Evolutionary conservation across 2,797 vertebrate species (phyloP).

Genomic region (Rhynchonycteris naso): DNA sequence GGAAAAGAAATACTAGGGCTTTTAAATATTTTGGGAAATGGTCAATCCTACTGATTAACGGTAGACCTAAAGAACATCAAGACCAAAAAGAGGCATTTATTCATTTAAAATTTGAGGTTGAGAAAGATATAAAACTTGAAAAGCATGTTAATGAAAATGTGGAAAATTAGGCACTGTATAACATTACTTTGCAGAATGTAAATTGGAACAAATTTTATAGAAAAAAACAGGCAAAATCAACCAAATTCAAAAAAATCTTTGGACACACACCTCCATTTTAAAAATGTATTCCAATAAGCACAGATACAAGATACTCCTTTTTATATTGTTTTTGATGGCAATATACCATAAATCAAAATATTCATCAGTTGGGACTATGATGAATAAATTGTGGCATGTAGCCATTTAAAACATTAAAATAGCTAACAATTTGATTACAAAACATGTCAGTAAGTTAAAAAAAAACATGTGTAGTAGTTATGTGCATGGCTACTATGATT

Average conservation of each 20-base stretch:
- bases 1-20: background rate
- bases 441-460: background rate
- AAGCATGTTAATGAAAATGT: background rate
- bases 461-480: background rate
- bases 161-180: background rate
- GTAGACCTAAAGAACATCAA: background rate
- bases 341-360: background rate
- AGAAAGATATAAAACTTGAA: background rate
- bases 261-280: background rate
- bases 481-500: background rate
- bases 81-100: background rate
- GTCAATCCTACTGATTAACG: background rate
- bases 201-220: background rate
- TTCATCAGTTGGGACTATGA: background rate
- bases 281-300: background rate
- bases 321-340: background rate
- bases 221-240: background rate
- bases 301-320: background rate
- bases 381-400: background rate
- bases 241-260: background rate
- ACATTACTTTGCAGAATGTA: background rate
- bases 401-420: background rate
- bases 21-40: background rate
- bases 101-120: background rate
- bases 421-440: background rate